These are phyloP conservation scores for Cynoglossus semilaevis DNA, from an alignment of 2,113 vertebrate genomes.

Conservation along the genomic window DNA sequence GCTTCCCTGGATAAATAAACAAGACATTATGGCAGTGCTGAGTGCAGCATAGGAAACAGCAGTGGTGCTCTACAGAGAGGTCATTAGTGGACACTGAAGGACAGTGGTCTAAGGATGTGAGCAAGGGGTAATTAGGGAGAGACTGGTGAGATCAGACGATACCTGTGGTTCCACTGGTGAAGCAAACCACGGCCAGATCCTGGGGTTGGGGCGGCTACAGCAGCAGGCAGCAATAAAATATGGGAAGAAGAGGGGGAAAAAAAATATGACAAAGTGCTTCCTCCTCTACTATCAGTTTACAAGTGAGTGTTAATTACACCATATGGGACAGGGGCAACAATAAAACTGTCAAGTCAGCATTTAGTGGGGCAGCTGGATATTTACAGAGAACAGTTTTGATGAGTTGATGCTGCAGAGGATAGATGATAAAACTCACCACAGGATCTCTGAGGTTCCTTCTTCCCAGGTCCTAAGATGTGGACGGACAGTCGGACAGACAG, in stretches of 20 bases:
- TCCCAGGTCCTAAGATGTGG: conserved; percentile 70
- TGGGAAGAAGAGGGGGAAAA: conserved; percentile 4
- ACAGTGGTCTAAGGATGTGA: conserved; percentile 59
- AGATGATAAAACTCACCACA: conserved; percentile 69
- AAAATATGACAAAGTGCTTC: conserved; percentile 49
- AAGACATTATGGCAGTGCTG: conserved; percentile 62
- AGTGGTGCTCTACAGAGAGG: conserved; percentile 58
- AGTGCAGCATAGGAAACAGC: conserved; percentile 51
- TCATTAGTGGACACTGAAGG: conserved; percentile 63
- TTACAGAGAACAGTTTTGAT: conserved; percentile 42
- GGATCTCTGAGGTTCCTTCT: conserved; percentile 74
- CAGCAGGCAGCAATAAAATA: conserved; percentile 53
- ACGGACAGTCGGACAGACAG: too few relatives aligned
- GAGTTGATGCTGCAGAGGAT: conserved; percentile 25
- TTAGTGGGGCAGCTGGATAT: conserved; percentile 50
- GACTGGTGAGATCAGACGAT: conserved; percentile 53
- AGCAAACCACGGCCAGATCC: conserved; percentile 94
- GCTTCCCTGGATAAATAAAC: conserved; percentile 77
- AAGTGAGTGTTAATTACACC: conserved; percentile 63
- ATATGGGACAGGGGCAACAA: conserved; percentile 48
- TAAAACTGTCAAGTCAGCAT: conserved; percentile 42
- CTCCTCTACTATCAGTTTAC: conserved; percentile 47
- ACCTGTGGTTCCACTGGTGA: conserved; percentile 99
- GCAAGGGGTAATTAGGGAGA: conserved; percentile 54
- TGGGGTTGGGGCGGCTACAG: conserved; percentile 87